phyloP scores from a whole-genome alignment of 23 tunicate genomes.

The Halocynthia aurantium region DNA sequence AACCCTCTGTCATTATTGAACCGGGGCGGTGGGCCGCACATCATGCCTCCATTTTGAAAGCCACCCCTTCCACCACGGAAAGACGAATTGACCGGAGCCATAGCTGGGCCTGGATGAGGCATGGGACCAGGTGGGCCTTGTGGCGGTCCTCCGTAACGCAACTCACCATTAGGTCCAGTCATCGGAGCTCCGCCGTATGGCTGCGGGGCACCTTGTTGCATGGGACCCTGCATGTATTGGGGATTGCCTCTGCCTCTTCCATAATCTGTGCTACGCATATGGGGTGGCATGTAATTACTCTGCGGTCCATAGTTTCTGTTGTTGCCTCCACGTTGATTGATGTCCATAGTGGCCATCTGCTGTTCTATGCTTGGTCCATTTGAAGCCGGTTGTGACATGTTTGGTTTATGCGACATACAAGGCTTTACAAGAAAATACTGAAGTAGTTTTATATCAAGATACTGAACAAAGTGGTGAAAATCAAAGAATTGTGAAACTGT shows the following conservation, averaged over 20 bases:
- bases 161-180: conserved; percentile 93
- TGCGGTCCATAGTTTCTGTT: conserved; percentile 36
- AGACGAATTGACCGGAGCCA: conserved; percentile 66
- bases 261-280: conserved; percentile 58
- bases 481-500: too few species aligned
- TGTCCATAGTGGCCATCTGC: conserved; percentile 31
- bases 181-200: conserved; percentile 92
- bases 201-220: conserved; percentile 47
- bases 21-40: conserved; percentile 71
- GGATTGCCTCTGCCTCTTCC: conserved; percentile 58
- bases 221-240: conserved; percentile 41
- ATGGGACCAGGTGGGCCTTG: conserved; percentile 49
- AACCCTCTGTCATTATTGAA: conserved; percentile 59
- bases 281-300: conserved; percentile 85
- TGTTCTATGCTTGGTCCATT: conserved; percentile 23
- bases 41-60: conserved; percentile 46
- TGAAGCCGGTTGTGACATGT: conserved; percentile 19
- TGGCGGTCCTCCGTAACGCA: conserved; percentile 28
- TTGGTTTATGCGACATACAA: not conserved
- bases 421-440: too few species aligned
- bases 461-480: too few species aligned
- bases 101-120: conserved; percentile 60
- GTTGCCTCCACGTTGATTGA: conserved; percentile 19
- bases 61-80: conserved; percentile 53
- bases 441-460: too few species aligned